phyloP scores from a whole-genome alignment of 2,888 invertebrate genomes.

The Melanchra persicariae region DNA sequence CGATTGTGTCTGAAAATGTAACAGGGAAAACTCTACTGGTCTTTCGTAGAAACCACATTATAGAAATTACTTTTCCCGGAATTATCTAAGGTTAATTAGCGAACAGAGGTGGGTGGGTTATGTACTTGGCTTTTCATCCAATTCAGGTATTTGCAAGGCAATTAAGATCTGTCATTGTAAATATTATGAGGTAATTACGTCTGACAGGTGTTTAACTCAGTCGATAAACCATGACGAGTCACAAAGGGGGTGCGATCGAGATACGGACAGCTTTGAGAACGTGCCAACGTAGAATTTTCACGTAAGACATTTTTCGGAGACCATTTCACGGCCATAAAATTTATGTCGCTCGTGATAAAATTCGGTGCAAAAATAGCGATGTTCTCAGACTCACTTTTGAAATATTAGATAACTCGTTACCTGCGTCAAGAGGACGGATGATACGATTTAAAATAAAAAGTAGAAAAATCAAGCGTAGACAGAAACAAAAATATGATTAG shows the following conservation, averaged over 20 bases:
- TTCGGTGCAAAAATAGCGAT: constrained; percentile 77
- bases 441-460: constrained; percentile 51
- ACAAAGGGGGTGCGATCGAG: constrained; percentile 74
- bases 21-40: not conserved
- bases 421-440: constrained; percentile 56
- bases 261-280: constrained; percentile 81
- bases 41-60: not conserved
- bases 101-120: constrained; percentile 1
- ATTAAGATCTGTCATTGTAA: constrained; percentile 57
- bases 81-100: constrained; percentile 10
- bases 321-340: constrained; percentile 82
- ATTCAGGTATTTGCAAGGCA: constrained; percentile 31
- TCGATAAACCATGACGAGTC: constrained; percentile 63
- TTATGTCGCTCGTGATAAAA: constrained; percentile 78
- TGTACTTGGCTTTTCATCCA: constrained; percentile 22
- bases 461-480: constrained; percentile 18
- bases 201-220: constrained; percentile 66
- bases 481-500: constrained; percentile 41
- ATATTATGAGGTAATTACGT: constrained; percentile 51
- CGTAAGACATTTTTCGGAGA: constrained; percentile 78
- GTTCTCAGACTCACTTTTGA: constrained; percentile 68
- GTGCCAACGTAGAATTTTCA: constrained; percentile 81
- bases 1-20: constrained; percentile 16
- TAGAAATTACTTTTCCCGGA: constrained; percentile 19
- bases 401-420: constrained; percentile 62